Evolutionary conservation across 2,113 vertebrate species (phyloP).

Genomic region (Dendrocopos noguchii): DNA sequence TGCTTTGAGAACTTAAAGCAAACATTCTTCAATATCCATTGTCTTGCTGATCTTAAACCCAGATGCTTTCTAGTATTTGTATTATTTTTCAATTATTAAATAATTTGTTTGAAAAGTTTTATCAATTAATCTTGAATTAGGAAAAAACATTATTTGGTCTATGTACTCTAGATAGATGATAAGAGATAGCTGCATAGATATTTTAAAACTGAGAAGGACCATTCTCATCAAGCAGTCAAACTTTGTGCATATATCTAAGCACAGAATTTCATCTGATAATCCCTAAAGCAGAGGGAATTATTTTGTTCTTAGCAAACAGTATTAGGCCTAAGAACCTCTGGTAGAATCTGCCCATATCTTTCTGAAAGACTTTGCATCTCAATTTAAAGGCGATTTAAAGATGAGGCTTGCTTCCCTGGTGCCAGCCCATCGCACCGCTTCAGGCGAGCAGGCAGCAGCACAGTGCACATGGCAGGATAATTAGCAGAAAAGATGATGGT

Average conservation of each 20-base stretch:
- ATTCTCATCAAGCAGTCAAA: neutral
- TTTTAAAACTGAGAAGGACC: neutral
- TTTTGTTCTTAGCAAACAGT: slow-evolving; percentile 8
- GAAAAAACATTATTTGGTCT: neutral
- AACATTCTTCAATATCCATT: neutral
- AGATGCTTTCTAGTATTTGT: neutral
- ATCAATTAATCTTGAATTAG: neutral
- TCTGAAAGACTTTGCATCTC: neutral
- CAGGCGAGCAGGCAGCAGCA: neutral
- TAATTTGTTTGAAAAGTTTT: neutral
- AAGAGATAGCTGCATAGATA: neutral
- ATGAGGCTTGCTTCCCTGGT: neutral
- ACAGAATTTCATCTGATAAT: slow-evolving; percentile 27
- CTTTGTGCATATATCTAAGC: neutral
- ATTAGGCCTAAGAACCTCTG: neutral
- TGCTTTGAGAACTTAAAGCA: neutral
- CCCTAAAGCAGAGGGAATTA: neutral
- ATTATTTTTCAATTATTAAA: neutral
- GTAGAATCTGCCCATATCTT: neutral
- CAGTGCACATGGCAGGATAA: neutral
- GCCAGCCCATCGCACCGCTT: neutral
- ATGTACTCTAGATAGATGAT: neutral
- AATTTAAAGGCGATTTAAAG: neutral
- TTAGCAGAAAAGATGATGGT: neutral
- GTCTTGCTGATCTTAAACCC: neutral